These are phyloP conservation scores for Pachyramphus minor DNA, from an alignment of 2,113 vertebrate genomes.

Conservation along the genomic window DNA sequence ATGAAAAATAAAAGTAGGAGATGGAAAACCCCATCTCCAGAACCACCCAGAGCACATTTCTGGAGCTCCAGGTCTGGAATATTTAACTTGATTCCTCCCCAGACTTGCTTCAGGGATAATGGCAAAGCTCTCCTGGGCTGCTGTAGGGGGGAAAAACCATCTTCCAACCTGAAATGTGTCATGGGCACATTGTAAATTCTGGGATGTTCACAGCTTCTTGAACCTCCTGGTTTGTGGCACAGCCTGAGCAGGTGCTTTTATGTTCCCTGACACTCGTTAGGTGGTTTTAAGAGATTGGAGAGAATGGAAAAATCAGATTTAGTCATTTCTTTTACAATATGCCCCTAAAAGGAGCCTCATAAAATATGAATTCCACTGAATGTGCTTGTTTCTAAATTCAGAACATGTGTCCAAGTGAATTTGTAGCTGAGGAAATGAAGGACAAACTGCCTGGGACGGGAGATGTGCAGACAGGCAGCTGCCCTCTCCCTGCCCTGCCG, in stretches of 20 bases:
- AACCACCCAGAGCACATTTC: neutral
- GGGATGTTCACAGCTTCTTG: neutral
- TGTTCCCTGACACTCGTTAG: neutral
- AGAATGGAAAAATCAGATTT: slow-evolving; percentile 5
- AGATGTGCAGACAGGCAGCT: neutral
- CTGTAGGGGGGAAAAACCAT: neutral
- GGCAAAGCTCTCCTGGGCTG: neutral
- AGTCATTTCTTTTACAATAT: slow-evolving; percentile 32
- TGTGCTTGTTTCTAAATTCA: slow-evolving; percentile 57
- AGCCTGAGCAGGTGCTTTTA: neutral
- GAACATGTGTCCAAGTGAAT: slow-evolving; percentile 56
- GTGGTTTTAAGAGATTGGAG: slow-evolving; percentile 1
- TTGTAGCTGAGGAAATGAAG: slow-evolving; percentile 41
- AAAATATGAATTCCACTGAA: slow-evolving; percentile 54
- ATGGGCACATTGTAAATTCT: neutral
- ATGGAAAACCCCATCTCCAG: neutral
- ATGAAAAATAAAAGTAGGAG: neutral
- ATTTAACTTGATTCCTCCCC: neutral
- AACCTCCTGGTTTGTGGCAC: neutral
- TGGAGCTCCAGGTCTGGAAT: neutral
- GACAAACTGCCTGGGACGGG: neutral
- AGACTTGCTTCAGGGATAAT: neutral
- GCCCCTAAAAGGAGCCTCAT: slow-evolving; percentile 49
- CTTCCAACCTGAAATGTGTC: neutral
- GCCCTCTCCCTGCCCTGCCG: neutral